Base-by-base conservation (phyloP, 2,797 vertebrate species). In the Myotis findleyi region DNA sequence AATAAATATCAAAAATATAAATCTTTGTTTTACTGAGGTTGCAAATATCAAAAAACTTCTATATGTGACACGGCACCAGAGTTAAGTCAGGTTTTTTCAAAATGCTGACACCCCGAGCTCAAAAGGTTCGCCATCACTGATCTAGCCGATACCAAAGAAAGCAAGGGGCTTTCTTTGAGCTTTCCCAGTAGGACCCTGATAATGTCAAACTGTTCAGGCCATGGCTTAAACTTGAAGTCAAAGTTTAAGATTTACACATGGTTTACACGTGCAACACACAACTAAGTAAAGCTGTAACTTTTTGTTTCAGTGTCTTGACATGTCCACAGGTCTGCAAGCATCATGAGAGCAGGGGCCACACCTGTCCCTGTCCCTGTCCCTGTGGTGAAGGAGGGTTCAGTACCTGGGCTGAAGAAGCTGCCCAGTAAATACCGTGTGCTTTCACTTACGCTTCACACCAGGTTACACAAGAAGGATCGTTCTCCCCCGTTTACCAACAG, bases 171-270 rank as follows among this genome's bases (percentile, higher is more conserved):
- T 81, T 81, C 59, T 57, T 23, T 73, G 59, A 94, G 27, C 14
- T 55, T 81, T 27, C 79, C 51, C 36, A 88, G 36, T 0, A 64
- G 49, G 38, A 77, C 5, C 30, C 16, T 44, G 16, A 23, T 41
- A 91, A 87, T 79, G 18, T 64, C 62, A 38, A 73, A 5, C 76
- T 36, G 5, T 30, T 38, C 49, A 85, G 51, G 25, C 14, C 12
- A 8, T 36, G 72, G 27, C 27, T 77, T 94, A 87, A 93, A 80
- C 59, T n/a, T 79, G 25, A 93, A 81, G 68, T 85, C 85, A 90
- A 49, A 83, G 33, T 68, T 89, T 82, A 85, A 79, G 23, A 71
- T 84, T 81, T 87, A 30, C 8, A 51, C 17, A 71, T 47, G 51
- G 27, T 77, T 79, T 68, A 72, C 18, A 93, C 5, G 76, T 27